A percentile compares a stretch with the other conserved stretches of the same genome.
Conservation (phyloP, 2,797 vertebrate species). For the Novumbra hubbsi region DNA sequence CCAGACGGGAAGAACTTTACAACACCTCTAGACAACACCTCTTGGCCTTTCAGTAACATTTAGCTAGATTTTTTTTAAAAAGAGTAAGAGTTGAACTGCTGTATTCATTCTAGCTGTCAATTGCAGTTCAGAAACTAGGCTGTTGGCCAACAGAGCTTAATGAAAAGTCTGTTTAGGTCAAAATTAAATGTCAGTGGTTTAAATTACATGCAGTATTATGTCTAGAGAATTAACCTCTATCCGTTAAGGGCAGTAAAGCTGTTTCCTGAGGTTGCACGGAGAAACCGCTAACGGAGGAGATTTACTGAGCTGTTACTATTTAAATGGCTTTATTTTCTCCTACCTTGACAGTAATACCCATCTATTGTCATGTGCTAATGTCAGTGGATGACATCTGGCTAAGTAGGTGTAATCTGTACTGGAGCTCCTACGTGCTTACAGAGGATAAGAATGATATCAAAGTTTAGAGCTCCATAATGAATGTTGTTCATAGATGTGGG, state of each 20-base stretch:
- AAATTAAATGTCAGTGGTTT: constrained; percentile 58
- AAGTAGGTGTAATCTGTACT: constrained; percentile 59
- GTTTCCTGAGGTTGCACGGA: constrained; percentile 23
- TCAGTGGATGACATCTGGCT: constrained; percentile 48
- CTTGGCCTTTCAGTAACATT: constrained; percentile 2
- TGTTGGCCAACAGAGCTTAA: constrained; percentile 39
- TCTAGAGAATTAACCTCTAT: constrained; percentile 61
- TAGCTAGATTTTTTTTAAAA: background rate
- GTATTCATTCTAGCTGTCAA: constrained; percentile 6
- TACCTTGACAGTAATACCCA: constrained; percentile 49
- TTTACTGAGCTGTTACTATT: constrained; percentile 32
- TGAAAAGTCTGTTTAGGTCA: constrained; percentile 45
- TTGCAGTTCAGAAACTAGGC: constrained; percentile 33
- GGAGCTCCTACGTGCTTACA: constrained; percentile 27
- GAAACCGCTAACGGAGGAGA: constrained; percentile 11
- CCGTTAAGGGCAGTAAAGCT: constrained; percentile 24
- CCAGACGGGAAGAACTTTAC: background rate
- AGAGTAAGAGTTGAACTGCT: constrained; percentile 10
- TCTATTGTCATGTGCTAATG: constrained; percentile 50
- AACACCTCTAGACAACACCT: constrained; percentile 6
- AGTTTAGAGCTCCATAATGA: constrained; percentile 57
- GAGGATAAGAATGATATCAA: constrained; percentile 53
- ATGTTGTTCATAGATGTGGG: constrained; percentile 60
- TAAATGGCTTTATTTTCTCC: constrained; percentile 38
- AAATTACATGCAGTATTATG: constrained; percentile 50